A percentile compares a stretch with the other conserved stretches of the same genome.
These are phyloP conservation scores for Melitaea cinxia DNA, from an alignment of 1,140 invertebrate genomes.

Conservation along the genomic window DNA sequence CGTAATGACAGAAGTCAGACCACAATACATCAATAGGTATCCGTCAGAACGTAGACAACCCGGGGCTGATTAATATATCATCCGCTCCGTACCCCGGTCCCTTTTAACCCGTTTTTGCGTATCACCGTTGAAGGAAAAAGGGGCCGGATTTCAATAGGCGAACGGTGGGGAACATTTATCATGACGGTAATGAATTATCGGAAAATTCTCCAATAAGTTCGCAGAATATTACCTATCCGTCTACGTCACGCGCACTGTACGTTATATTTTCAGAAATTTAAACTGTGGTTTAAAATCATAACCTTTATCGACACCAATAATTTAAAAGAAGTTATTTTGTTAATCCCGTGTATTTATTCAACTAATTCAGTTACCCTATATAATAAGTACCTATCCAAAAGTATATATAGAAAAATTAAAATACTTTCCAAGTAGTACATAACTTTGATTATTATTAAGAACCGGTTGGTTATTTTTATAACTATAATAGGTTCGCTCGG, in stretches of 20 bases:
- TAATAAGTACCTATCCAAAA: no score
- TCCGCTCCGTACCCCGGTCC: constrained; percentile 57
- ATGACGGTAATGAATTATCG: constrained; percentile 78
- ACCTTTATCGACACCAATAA: no score
- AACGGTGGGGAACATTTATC: constrained; percentile 73
- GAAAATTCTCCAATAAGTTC: constrained; percentile 72
- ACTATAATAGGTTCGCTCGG: neutral
- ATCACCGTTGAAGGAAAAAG: constrained; percentile 78
- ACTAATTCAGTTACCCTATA: no score
- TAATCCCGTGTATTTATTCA: no score
- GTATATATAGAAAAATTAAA: no score
- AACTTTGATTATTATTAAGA: neutral
- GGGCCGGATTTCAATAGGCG: constrained; percentile 69
- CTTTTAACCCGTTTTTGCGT: constrained; percentile 76
- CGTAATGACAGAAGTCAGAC: constrained; percentile 35
- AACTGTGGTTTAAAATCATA: neutral
- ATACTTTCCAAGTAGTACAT: no score
- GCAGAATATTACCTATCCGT: constrained; percentile 27
- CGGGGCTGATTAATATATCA: constrained; percentile 75
- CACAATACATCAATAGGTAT: constrained; percentile 56
- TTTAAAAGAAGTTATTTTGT: no score
- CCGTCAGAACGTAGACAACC: constrained; percentile 50
- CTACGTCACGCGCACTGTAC: constrained; percentile 20
- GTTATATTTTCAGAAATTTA: constrained; percentile 5
- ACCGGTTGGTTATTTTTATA: neutral